Evolutionary conservation across 2,113 vertebrate genomes (phyloP).

Genomic region (Martes martes): DNA sequence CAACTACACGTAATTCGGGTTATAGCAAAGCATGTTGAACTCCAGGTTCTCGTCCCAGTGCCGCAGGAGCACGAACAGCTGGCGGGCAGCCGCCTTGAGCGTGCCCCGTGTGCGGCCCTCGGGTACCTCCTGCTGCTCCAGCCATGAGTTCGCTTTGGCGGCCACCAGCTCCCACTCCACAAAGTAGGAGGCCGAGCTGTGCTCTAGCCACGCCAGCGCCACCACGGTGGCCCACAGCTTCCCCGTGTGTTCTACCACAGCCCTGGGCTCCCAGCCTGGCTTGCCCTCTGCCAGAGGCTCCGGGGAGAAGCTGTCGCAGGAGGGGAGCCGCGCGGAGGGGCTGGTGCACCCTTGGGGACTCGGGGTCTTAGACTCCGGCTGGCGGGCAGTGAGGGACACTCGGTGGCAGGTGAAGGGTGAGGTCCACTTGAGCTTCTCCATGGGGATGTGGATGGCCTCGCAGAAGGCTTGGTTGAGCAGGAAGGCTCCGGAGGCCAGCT

Average conservation of each 20-base stretch:
- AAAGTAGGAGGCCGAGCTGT: conserved; percentile 93
- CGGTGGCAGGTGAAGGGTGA: conserved; percentile 94
- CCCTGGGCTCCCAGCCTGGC: conserved; percentile 26
- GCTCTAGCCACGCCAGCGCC: conserved; percentile 96
- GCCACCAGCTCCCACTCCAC: conserved; percentile 97
- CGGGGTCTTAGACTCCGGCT: conserved; percentile 29
- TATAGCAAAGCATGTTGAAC: conserved; percentile 96
- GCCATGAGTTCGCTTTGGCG: conserved; percentile 93
- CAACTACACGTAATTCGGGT: conserved; percentile 89
- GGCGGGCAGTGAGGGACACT: conserved; percentile 82
- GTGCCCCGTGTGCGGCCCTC: conserved; percentile 85
- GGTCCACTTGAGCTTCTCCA: conserved; percentile 96
- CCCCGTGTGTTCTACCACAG: conserved; percentile 81
- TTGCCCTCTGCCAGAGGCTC: conserved; percentile 64
- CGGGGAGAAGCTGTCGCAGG: conserved; percentile 57
- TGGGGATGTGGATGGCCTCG: conserved; percentile 87
- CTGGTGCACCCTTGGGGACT: not conserved
- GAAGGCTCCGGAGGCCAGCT: conserved; percentile 93
- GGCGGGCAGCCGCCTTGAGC: conserved; percentile 91
- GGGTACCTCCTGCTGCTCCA: conserved; percentile 87
- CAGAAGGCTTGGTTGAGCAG: conserved; percentile 89
- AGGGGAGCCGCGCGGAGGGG: not conserved
- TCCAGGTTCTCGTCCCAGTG: conserved; percentile 98
- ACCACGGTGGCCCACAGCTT: conserved; percentile 95
- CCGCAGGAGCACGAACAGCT: conserved; percentile 96